A percentile compares a stretch with the other conserved stretches of the same genome.
phyloP scores from a whole-genome alignment of 2,113 vertebrate species.

The Chionodraco myersi region DNA sequence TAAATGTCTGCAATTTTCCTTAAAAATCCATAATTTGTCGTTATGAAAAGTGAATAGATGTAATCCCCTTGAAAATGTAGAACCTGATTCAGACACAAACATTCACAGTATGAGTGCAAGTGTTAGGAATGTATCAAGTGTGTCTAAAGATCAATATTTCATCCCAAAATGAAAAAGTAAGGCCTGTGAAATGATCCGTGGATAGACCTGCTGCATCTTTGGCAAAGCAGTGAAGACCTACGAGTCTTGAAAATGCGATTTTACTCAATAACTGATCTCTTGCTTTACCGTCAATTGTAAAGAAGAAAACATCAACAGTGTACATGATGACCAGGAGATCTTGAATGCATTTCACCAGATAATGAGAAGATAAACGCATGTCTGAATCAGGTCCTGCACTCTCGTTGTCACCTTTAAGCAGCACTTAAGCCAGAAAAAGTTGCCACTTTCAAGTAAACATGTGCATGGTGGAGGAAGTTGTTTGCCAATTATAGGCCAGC shows the following conservation, averaged over 20 bases:
- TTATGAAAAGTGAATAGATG: conserved; percentile 37
- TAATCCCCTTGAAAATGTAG: conserved; percentile 48
- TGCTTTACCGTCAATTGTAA: neutral
- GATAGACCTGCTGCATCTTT: neutral
- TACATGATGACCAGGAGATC: too few relatives aligned
- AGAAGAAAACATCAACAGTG: neutral
- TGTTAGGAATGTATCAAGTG: neutral
- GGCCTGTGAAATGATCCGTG: conserved; percentile 1
- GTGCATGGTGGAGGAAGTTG: conserved; percentile 39
- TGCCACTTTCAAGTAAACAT: conserved; percentile 50
- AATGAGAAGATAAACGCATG: conserved; percentile 32
- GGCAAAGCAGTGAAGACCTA: neutral
- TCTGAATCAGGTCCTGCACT: conserved; percentile 67
- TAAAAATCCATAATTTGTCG: conserved; percentile 27
- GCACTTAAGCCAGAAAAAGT: conserved; percentile 55
- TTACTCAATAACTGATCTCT: neutral
- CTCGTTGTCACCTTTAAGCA: conserved; percentile 47
- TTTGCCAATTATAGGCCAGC: conserved; percentile 30
- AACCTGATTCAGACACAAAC: conserved; percentile 67
- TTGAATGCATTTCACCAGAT: neutral
- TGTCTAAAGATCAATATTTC: neutral
- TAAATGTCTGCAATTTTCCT: conserved; percentile 27
- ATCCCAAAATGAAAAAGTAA: neutral
- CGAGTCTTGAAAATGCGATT: neutral
- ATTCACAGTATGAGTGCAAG: conserved; percentile 2